Evolutionary conservation across 2,797 vertebrate genomes (phyloP).

Genomic region (Gadopsis bispinosus): DNA sequence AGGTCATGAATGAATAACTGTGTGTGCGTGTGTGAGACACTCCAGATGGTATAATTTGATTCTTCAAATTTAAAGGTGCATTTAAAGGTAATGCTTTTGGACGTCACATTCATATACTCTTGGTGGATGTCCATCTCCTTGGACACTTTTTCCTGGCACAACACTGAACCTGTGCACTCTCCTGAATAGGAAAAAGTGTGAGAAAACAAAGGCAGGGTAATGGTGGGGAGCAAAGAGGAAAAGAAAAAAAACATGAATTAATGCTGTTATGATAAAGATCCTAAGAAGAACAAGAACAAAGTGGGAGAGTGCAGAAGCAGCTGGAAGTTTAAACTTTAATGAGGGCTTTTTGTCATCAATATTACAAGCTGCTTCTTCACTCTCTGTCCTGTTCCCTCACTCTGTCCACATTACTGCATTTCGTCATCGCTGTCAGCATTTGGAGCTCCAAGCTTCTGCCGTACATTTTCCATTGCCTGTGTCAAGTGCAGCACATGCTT

Average conservation of each 20-base stretch:
- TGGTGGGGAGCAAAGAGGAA: background rate
- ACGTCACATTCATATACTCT: slow-evolving; percentile 24
- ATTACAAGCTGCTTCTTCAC: slow-evolving; percentile 48
- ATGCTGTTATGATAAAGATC: slow-evolving; percentile 44
- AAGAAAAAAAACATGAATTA: background rate
- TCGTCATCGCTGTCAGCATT: slow-evolving; percentile 52
- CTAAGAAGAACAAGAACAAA: slow-evolving; percentile 50
- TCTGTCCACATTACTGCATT: slow-evolving; percentile 50
- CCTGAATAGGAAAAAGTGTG: background rate
- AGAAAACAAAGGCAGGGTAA: slow-evolving; percentile 2
- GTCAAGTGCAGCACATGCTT: slow-evolving; percentile 37
- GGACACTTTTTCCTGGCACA: background rate
- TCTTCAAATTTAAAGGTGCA: slow-evolving; percentile 24
- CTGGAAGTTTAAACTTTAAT: slow-evolving; percentile 68
- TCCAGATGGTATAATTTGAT: slow-evolving; percentile 49
- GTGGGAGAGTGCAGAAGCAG: slow-evolving; percentile 52
- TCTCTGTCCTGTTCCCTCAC: slow-evolving; percentile 31
- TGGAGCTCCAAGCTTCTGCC: slow-evolving; percentile 24
- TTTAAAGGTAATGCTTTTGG: slow-evolving; percentile 48
- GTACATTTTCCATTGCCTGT: slow-evolving; percentile 38
- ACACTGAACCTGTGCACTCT: background rate
- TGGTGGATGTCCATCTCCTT: slow-evolving; percentile 1
- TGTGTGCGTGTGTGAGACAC: slow-evolving; percentile 15
- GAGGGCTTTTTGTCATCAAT: slow-evolving; percentile 63
- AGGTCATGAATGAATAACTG: slow-evolving; percentile 41